Conservation (phyloP, 1,140 invertebrate genomes). For the Brachystomella parvula region DNA sequence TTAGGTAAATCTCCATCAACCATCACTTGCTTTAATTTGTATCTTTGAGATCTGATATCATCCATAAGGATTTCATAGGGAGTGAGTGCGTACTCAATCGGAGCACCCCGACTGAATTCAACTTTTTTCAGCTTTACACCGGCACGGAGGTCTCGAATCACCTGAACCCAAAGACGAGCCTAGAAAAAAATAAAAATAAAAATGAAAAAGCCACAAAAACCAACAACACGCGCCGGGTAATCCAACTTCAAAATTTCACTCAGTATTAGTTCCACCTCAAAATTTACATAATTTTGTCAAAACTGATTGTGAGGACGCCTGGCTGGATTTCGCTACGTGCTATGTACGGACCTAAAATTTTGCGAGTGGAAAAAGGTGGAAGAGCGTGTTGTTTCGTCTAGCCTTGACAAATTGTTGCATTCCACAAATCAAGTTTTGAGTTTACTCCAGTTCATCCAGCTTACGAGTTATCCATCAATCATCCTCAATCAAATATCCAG, state of each 20-base stretch:
- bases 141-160: slow-evolving; percentile 71
- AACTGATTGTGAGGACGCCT: too few species aligned
- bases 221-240: not conserved
- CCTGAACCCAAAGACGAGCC: slow-evolving; percentile 94
- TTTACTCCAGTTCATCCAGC: not conserved
- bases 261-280: too few species aligned
- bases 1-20: slow-evolving; percentile 65
- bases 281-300: too few species aligned
- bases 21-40: slow-evolving; percentile 67
- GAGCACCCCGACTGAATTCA: slow-evolving; percentile 45
- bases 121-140: slow-evolving; percentile 92
- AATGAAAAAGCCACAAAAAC: slow-evolving; percentile 2
- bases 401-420: not conserved
- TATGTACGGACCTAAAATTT: too few species aligned
- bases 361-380: too few species aligned
- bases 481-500: not conserved
- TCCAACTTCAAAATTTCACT: too few species aligned
- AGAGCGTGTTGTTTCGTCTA: too few species aligned
- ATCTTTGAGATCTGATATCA: slow-evolving; percentile 80
- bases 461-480: not conserved
- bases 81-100: slow-evolving; percentile 85
- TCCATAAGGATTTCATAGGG: slow-evolving; percentile 96
- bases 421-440: not conserved
- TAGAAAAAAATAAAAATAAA: slow-evolving; percentile 44
- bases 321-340: too few species aligned